phyloP scores from a whole-genome alignment of 2,888 invertebrate species.

The Lamproptera curius region DNA sequence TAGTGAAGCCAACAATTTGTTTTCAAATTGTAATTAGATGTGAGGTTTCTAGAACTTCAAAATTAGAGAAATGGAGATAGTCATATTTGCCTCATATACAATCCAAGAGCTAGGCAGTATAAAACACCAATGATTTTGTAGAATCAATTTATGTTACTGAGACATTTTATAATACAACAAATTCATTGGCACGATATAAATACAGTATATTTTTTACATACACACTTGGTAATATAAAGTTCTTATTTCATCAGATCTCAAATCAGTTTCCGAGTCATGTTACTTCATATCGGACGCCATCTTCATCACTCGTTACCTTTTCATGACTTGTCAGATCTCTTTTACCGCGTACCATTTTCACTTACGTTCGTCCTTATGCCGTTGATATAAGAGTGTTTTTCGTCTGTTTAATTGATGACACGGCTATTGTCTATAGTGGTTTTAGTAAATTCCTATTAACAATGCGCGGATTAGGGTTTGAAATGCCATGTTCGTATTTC shows the following conservation, averaged over 20 bases:
- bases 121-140: too few species aligned
- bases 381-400: constrained; percentile 12
- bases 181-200: too few species aligned
- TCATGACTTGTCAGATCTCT: constrained; percentile 45
- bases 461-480: constrained; percentile 21
- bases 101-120: too few species aligned
- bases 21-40: too few species aligned
- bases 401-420: not conserved
- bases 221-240: too few species aligned
- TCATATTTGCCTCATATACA: too few species aligned
- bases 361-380: constrained; percentile 8
- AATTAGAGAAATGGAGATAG: too few species aligned
- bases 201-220: too few species aligned
- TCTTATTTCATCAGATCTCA: constrained; percentile 36
- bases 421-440: not conserved
- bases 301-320: constrained; percentile 47
- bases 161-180: too few species aligned
- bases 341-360: not conserved
- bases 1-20: too few species aligned
- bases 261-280: constrained; percentile 52
- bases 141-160: too few species aligned
- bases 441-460: constrained; percentile 19
- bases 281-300: constrained; percentile 51
- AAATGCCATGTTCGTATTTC: constrained; percentile 8
- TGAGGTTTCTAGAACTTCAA: too few species aligned